phyloP scores from a whole-genome alignment of 1,140 invertebrate species.

The Argopecten irradians region DNA sequence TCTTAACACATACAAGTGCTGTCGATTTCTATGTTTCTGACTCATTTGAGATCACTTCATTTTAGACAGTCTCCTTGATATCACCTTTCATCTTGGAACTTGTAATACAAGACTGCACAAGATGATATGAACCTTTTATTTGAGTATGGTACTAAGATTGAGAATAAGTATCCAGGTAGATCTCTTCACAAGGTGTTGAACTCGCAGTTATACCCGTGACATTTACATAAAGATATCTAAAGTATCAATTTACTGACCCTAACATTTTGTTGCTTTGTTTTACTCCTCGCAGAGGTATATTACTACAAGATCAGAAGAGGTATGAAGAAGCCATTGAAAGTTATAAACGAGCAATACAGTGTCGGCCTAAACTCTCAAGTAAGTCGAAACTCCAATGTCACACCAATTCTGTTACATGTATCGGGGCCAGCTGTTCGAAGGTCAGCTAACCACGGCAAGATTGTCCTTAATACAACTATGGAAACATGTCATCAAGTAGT shows the following conservation, averaged over 20 bases:
- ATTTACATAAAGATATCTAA: background rate
- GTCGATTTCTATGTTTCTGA: too few relatives aligned
- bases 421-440: background rate
- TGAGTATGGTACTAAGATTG: background rate
- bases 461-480: too few relatives aligned
- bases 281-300: constrained; percentile 90
- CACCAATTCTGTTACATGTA: background rate
- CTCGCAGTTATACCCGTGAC: background rate
- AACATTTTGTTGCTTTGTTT: constrained; percentile 16
- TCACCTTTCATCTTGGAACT: background rate
- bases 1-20: background rate
- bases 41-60: background rate
- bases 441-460: background rate
- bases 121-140: background rate
- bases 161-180: background rate
- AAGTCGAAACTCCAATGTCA: constrained; percentile 77
- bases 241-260: background rate
- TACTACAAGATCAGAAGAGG: constrained; percentile 92
- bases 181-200: background rate
- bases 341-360: constrained; percentile 94
- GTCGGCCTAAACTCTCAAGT: constrained; percentile 95
- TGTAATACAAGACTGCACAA: background rate
- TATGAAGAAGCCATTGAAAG: constrained; percentile 93
- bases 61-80: background rate
- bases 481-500: too few relatives aligned